A percentile compares a stretch with the other conserved stretches of the same genome.
Conservation (phyloP, 2,113 vertebrate genomes). For the Oncorhynchus mykiss region DNA sequence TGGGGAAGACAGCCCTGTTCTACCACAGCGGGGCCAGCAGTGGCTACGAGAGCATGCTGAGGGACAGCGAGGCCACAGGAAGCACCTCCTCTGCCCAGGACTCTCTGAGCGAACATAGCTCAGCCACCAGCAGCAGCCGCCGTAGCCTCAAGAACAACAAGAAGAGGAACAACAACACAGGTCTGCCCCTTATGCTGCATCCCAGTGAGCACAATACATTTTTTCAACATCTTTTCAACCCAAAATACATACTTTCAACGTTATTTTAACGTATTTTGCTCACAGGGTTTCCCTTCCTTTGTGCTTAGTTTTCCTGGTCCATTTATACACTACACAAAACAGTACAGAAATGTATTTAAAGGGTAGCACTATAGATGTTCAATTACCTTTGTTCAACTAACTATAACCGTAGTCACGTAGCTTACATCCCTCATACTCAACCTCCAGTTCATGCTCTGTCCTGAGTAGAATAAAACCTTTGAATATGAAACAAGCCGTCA, state of each 20-base stretch:
- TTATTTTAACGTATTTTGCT: too few species aligned
- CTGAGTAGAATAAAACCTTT: neutral
- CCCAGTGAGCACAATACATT: too few species aligned
- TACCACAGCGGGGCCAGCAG: constrained; percentile 93
- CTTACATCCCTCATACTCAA: too few species aligned
- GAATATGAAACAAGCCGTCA: constrained; percentile 25
- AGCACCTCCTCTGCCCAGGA: constrained; percentile 93
- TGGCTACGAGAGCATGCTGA: constrained; percentile 94
- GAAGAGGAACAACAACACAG: constrained; percentile 64
- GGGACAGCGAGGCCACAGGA: constrained; percentile 95
- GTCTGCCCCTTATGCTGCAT: neutral
- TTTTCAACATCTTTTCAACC: too few species aligned
- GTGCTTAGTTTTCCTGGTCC: too few species aligned
- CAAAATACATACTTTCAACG: too few species aligned
- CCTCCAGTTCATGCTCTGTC: too few species aligned
- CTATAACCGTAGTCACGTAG: too few species aligned
- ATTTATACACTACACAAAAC: too few species aligned
- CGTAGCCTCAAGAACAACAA: neutral
- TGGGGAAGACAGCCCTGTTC: constrained; percentile 95
- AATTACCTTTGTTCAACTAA: too few species aligned
- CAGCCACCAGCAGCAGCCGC: too few species aligned
- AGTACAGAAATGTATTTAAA: neutral
- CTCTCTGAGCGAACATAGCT: constrained; percentile 81
- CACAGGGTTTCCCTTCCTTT: too few species aligned
- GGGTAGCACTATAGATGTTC: neutral